These are phyloP conservation scores for Alethe diademata DNA, from an alignment of 2,113 vertebrate genomes.

Conservation along the genomic window DNA sequence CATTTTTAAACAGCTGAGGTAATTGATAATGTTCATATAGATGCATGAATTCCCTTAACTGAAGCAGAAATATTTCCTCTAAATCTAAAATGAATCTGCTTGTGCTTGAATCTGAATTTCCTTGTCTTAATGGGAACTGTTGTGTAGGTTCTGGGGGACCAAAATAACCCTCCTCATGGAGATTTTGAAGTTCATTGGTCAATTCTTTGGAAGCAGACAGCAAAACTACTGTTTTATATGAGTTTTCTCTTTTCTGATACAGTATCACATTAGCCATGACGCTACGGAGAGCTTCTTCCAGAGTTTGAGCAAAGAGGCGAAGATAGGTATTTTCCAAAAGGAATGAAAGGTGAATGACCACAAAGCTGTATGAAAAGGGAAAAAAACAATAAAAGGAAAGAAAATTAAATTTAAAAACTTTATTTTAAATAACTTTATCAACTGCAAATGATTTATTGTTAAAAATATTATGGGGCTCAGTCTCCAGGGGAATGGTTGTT, in stretches of 20 bases:
- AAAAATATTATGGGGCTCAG: not conserved
- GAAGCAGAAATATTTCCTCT: slow-evolving; percentile 84
- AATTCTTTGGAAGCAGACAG: slow-evolving; percentile 78
- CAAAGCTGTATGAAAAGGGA: slow-evolving; percentile 68
- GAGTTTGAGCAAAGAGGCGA: slow-evolving; percentile 73
- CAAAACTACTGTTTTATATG: slow-evolving; percentile 63
- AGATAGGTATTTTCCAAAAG: slow-evolving; percentile 62
- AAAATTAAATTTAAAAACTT: not conserved
- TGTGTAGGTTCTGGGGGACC: slow-evolving; percentile 74
- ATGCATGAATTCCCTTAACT: slow-evolving; percentile 60
- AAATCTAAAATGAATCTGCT: slow-evolving; percentile 83
- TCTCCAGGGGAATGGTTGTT: not conserved
- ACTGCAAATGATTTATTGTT: not conserved
- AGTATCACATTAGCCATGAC: slow-evolving; percentile 75
- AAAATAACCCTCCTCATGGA: slow-evolving; percentile 69
- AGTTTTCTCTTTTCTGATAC: slow-evolving; percentile 69
- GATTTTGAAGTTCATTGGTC: slow-evolving; percentile 68
- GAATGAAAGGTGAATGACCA: slow-evolving; percentile 77
- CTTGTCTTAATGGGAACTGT: slow-evolving; percentile 80
- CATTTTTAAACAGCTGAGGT: not conserved
- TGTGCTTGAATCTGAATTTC: slow-evolving; percentile 18
- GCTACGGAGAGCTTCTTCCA: slow-evolving; percentile 74
- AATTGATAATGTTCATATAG: not conserved
- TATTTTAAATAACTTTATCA: not conserved
- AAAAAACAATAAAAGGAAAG: too few species aligned